Percentiles rank a stretch among this genome's conserved stretches.
phyloP scores from a whole-genome alignment of 2,797 vertebrate genomes.

The Fringilla coelebs region DNA sequence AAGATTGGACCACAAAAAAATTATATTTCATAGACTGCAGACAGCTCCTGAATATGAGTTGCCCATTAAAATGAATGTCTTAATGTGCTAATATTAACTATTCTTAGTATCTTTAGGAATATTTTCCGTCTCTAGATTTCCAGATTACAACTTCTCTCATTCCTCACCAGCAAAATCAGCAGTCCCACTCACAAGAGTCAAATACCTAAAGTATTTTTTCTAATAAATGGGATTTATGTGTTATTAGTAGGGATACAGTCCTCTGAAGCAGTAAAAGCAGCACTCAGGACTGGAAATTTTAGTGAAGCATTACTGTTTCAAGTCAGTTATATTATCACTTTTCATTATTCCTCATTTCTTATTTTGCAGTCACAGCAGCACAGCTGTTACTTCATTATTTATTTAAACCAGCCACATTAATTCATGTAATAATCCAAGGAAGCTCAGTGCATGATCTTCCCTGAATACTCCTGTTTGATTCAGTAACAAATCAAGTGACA shows the following conservation, averaged over 20 bases:
- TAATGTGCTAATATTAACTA: neutral
- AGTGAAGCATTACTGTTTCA: neutral
- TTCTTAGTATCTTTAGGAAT: neutral
- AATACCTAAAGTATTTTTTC: neutral
- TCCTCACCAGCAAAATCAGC: neutral
- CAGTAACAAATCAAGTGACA: neutral
- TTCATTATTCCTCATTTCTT: neutral
- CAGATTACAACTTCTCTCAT: neutral
- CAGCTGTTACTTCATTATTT: slow-evolving; percentile 7
- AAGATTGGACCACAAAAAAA: neutral
- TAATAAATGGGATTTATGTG: neutral
- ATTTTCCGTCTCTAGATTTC: neutral
- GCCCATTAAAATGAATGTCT: neutral
- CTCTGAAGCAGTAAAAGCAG: neutral
- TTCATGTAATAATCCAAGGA: neutral
- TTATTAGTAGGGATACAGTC: neutral
- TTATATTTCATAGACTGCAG: neutral
- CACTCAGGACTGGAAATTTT: neutral
- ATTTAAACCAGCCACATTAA: neutral
- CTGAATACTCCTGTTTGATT: neutral
- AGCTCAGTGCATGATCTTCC: neutral
- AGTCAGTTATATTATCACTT: neutral
- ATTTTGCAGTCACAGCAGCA: neutral
- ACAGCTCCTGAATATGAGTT: neutral
- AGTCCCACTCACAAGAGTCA: neutral